Conservation (phyloP, 2,113 vertebrate species). For the Tylochromis polylepis region DNA sequence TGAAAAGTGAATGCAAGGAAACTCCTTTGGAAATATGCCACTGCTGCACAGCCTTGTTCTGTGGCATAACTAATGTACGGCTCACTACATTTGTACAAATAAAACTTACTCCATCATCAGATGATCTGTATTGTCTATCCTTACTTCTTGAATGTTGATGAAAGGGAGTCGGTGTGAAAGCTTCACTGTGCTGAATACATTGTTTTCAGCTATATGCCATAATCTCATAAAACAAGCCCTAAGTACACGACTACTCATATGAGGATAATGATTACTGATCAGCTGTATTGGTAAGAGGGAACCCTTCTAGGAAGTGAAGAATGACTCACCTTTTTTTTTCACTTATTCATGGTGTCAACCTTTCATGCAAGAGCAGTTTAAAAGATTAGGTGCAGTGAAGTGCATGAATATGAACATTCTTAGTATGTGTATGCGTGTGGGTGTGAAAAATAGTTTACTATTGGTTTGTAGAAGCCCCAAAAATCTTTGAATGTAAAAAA, state of each 20-base stretch:
- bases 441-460: not conserved
- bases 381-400: not conserved
- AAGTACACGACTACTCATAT: not conserved
- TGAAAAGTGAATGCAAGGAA: not conserved
- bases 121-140: not conserved
- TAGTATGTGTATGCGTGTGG: not conserved
- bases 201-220: too few relatives aligned
- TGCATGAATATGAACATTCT: not conserved
- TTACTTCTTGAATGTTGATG: not conserved
- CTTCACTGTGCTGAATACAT: too few relatives aligned
- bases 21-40: not conserved
- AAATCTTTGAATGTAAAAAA: too few relatives aligned
- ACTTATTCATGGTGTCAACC: not conserved
- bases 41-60: not conserved
- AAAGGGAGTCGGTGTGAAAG: too few relatives aligned
- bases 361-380: not conserved
- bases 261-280: not conserved
- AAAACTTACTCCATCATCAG: not conserved
- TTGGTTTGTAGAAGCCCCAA: not conserved
- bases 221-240: not conserved
- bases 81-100: not conserved
- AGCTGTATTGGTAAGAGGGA: not conserved
- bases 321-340: not conserved
- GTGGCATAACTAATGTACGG: not conserved
- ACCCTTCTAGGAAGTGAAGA: not conserved